Evolutionary conservation across 2,113 vertebrate genomes (phyloP).

Genomic region (Beaufortia kweichowensis): DNA sequence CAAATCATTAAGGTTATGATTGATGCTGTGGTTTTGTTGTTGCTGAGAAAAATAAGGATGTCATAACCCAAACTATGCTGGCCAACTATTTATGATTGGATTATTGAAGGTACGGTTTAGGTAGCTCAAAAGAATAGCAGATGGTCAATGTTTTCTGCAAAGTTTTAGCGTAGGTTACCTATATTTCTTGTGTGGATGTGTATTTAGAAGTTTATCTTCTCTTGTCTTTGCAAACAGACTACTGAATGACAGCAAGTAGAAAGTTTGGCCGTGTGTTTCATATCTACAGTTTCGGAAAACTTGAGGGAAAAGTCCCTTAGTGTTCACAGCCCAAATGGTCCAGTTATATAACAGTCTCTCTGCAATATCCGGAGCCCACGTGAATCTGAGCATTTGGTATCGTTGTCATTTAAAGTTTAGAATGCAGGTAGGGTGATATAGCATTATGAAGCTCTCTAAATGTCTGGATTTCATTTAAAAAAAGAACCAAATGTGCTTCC

Average conservation of each 20-base stretch:
- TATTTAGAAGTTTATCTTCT: not conserved
- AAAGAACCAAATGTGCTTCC: not conserved
- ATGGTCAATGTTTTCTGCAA: not conserved
- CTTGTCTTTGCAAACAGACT: not conserved
- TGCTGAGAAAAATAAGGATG: not conserved
- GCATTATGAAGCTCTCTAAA: slow-evolving; percentile 9
- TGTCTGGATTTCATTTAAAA: slow-evolving; percentile 13
- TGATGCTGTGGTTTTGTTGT: not conserved
- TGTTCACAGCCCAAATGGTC: slow-evolving; percentile 45
- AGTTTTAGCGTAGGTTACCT: too few relatives aligned
- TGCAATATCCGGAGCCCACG: slow-evolving; percentile 30
- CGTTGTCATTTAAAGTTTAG: slow-evolving; percentile 17
- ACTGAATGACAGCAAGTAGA: not conserved
- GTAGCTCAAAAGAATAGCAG: not conserved
- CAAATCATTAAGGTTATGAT: not conserved
- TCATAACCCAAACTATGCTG: not conserved
- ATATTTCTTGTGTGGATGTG: too few relatives aligned
- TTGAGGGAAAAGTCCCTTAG: slow-evolving; percentile 26
- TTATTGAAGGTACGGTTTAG: not conserved
- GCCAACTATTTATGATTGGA: not conserved
- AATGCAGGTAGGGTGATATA: slow-evolving; percentile 9
- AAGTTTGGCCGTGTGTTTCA: not conserved
- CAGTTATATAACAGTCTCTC: slow-evolving; percentile 44
- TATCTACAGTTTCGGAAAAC: slow-evolving; percentile 2
- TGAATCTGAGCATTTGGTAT: slow-evolving; percentile 31